These are phyloP conservation scores for Heterocephalus glaber DNA, from an alignment of 2,113 vertebrate genomes.

Conservation along the genomic window DNA sequence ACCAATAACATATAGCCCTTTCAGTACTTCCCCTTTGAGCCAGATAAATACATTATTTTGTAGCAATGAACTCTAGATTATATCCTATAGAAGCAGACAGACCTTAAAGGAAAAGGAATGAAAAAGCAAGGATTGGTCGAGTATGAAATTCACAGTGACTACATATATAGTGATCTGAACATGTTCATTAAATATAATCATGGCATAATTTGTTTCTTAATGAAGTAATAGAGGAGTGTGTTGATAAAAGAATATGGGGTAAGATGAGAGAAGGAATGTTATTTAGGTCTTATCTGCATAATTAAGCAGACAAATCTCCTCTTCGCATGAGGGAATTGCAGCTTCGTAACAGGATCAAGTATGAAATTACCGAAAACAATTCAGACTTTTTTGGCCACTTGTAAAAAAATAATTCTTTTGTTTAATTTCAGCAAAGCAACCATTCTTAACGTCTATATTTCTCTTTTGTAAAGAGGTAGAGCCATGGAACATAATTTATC, in stretches of 20 bases:
- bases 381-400: neutral
- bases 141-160: conserved; percentile 24
- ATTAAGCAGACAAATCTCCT: neutral
- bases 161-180: neutral
- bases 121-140: neutral
- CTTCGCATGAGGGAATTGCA: neutral
- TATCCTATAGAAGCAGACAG: conserved; percentile 17
- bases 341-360: neutral
- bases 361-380: conserved; percentile 31
- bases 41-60: conserved; percentile 49
- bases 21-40: conserved; percentile 48
- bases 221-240: conserved; percentile 38
- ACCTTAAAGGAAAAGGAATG: conserved; percentile 25
- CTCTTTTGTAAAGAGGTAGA: conserved; percentile 35
- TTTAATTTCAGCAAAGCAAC: conserved; percentile 69
- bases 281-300: conserved; percentile 28
- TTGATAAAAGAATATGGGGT: conserved; percentile 37
- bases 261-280: neutral
- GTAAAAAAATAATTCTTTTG: conserved; percentile 46
- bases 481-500: neutral
- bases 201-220: conserved; percentile 61
- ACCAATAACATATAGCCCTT: conserved; percentile 3
- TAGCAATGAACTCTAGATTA: neutral
- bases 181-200: conserved; percentile 55
- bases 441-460: conserved; percentile 35